These are phyloP conservation scores for Myanophis thanlyinensis DNA, from an alignment of 2,113 vertebrate genomes.

Conservation along the genomic window DNA sequence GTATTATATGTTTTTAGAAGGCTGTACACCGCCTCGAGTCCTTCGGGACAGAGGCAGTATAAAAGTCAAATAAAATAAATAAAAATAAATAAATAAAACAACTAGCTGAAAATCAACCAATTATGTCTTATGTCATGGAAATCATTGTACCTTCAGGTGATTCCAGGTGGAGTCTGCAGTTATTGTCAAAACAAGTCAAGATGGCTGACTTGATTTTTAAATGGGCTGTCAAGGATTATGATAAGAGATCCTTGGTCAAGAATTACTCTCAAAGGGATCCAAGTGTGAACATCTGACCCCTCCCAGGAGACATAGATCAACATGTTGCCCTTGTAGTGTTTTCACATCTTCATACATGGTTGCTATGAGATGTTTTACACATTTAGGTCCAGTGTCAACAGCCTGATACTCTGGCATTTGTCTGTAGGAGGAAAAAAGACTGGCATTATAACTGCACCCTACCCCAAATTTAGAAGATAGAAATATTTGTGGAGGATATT, in stretches of 20 bases:
- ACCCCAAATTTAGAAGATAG: background rate
- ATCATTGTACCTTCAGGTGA: background rate
- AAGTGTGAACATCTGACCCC: background rate
- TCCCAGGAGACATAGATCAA: background rate
- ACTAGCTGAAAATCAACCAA: background rate
- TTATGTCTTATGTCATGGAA: background rate
- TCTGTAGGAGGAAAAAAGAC: background rate
- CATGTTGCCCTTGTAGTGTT: background rate
- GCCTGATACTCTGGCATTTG: background rate
- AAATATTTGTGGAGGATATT: background rate
- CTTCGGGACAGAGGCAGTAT: too few relatives aligned
- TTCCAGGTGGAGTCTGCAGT: background rate
- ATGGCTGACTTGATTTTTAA: background rate
- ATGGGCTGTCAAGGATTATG: background rate
- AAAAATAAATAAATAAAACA: too few relatives aligned
- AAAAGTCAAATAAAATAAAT: too few relatives aligned
- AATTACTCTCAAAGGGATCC: background rate
- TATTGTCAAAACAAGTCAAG: background rate
- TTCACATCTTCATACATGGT: background rate
- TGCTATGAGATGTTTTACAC: background rate
- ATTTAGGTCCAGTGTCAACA: background rate
- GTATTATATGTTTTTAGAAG: too few relatives aligned
- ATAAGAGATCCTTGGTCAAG: background rate
- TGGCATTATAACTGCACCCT: background rate
- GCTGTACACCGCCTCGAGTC: too few relatives aligned